Percentiles rank a stretch among this genome's conserved stretches.
phyloP scores from a whole-genome alignment of 2,888 invertebrate genomes.

The Lasius fuliginosus region DNA sequence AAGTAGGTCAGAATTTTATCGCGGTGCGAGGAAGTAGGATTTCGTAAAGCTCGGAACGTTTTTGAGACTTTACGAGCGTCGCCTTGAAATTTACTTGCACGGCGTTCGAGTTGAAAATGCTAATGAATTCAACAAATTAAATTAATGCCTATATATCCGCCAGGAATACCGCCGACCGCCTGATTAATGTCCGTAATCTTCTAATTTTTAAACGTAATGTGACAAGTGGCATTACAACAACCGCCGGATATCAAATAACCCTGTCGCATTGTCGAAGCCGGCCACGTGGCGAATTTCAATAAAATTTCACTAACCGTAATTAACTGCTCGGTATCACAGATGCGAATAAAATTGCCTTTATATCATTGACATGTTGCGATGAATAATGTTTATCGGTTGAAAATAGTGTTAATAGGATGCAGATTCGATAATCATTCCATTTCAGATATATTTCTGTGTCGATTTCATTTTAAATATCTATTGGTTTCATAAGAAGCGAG shows the following conservation, averaged over 20 bases:
- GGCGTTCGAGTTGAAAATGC: slow-evolving; percentile 37
- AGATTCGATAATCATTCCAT: background rate
- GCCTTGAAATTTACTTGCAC: slow-evolving; percentile 47
- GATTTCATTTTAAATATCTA: slow-evolving; percentile 22
- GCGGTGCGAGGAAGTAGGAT: slow-evolving; percentile 11
- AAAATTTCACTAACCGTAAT: background rate
- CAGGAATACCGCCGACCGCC: background rate
- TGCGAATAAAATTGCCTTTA: background rate
- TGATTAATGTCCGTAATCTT: slow-evolving; percentile 40
- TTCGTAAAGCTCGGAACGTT: slow-evolving; percentile 36
- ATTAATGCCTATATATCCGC: slow-evolving; percentile 13
- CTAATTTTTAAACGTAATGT: slow-evolving; percentile 23
- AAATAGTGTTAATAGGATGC: background rate
- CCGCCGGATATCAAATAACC: slow-evolving; percentile 8
- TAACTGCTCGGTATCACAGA: background rate
- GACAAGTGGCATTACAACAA: slow-evolving; percentile 20
- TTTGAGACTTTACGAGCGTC: slow-evolving; percentile 32
- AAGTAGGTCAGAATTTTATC: slow-evolving; percentile 54
- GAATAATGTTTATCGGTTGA: background rate
- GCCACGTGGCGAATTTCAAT: background rate
- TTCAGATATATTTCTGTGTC: background rate
- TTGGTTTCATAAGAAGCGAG: background rate
- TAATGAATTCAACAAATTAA: slow-evolving; percentile 56
- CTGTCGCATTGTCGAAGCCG: background rate
- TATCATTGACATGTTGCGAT: background rate